A percentile compares a stretch with the other conserved stretches of the same genome.
These are phyloP conservation scores for Suricata suricatta DNA, from an alignment of 2,113 vertebrate genomes.

Conservation along the genomic window DNA sequence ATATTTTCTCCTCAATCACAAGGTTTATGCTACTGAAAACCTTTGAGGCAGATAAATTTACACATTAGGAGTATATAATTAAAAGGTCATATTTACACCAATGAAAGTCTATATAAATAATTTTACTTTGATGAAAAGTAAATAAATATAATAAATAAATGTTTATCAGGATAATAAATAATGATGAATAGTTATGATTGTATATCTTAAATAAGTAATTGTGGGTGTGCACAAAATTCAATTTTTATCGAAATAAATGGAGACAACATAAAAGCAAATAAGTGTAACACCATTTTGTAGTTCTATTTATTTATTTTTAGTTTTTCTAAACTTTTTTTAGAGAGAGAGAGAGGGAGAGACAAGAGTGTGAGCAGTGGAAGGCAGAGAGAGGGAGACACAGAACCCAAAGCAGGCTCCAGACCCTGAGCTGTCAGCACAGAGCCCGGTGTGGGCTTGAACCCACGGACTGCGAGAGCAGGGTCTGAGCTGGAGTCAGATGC, in stretches of 20 bases:
- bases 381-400: no score
- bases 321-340: no score
- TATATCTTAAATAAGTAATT: background rate
- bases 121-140: background rate
- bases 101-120: background rate
- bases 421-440: no score
- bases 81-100: background rate
- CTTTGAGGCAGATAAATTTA: background rate
- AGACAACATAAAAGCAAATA: background rate
- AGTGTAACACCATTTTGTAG: background rate
- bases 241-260: background rate
- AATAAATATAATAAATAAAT: background rate
- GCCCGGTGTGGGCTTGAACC: no score
- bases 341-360: no score
- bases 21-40: background rate
- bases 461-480: no score
- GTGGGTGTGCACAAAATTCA: background rate
- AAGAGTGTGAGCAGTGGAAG: no score
- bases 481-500: no score
- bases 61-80: constrained; percentile 1
- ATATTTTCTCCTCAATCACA: background rate
- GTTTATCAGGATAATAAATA: background rate
- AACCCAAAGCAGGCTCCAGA: no score
- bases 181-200: background rate
- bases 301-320: no score